Base-by-base conservation (phyloP, 2,797 vertebrate species). In the Limosa lapponica region DNA sequence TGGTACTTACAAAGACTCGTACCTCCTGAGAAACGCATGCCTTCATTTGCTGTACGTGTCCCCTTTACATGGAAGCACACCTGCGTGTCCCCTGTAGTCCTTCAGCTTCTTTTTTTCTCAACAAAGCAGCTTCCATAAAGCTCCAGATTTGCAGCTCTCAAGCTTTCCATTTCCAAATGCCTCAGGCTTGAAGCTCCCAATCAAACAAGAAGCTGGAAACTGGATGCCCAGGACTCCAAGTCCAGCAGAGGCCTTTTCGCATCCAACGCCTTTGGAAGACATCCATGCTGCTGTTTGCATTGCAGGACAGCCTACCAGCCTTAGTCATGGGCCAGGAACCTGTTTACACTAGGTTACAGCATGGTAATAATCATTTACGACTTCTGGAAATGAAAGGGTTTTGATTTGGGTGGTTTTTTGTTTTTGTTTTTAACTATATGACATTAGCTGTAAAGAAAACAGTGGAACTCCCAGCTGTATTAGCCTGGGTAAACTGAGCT, bases 271-370 rank as follows among this genome's bases (percentile, higher is more conserved):
- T 88, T 55, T 79, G 89, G 87, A 90, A 74, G 30, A 46, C 8
- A 2, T 70, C 59, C 89, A 5, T 0, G 1, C 49, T 64, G 65
- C 69, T 78, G 52, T 82, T 77, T 67, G 82, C 52, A 7, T 58
- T 75, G 64, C 70, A 34, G 58, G 57, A 39, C 24, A 22, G 73
- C 58, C 28, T 52, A 41, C 51, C 51, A 67, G 74, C 75, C 82
- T 96, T 87, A 94, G 82, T 91, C 90, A 91, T 34, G 73, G 74
- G 66, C 86, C 83, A 59, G 70, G 62, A 97, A 85, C 86, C 92
- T 92, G 77, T 89, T 96, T 90, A 84, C 70, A 28, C 66, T 48
- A 10, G 39, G 73, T 62, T 91, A 66, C 61, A 30, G 52, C 55
- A 10, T 2, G 22, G 36, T 91, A 93, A 93, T 95, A 62, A 84